These are phyloP conservation scores for Seriola rivoliana DNA, from an alignment of 2,113 vertebrate genomes.

Conservation along the genomic window DNA sequence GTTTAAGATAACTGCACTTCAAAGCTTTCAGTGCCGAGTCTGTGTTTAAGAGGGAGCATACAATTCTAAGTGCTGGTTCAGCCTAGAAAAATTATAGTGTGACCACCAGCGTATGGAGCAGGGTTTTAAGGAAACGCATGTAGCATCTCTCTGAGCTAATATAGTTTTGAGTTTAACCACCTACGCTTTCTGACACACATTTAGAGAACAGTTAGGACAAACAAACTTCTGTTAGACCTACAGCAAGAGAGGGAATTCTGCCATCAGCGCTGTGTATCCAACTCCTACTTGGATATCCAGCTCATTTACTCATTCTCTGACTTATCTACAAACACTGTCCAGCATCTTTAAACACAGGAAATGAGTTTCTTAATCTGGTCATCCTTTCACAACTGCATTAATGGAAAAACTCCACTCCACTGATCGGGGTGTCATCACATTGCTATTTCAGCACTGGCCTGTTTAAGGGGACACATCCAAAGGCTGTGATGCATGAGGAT, in stretches of 20 bases:
- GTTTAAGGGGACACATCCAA: slow-evolving; percentile 6
- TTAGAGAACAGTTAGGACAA: not conserved
- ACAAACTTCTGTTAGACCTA: slow-evolving; percentile 15
- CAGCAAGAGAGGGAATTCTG: slow-evolving; percentile 16
- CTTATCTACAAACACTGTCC: slow-evolving; percentile 59
- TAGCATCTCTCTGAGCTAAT: slow-evolving; percentile 3
- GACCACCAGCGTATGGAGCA: slow-evolving; percentile 21
- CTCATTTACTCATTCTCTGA: slow-evolving; percentile 36
- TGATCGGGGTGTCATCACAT: slow-evolving; percentile 48
- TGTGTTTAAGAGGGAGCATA: slow-evolving; percentile 34
- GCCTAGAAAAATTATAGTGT: slow-evolving; percentile 12
- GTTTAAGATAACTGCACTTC: slow-evolving; percentile 43
- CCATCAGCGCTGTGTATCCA: not conserved
- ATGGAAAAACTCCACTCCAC: slow-evolving; percentile 7
- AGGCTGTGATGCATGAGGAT: not conserved
- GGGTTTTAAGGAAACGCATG: not conserved
- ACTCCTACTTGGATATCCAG: slow-evolving; percentile 17
- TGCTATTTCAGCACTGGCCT: slow-evolving; percentile 46
- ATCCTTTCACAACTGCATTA: slow-evolving; percentile 50
- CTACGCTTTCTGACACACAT: slow-evolving; percentile 12
- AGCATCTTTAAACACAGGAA: slow-evolving; percentile 72
- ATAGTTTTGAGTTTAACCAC: slow-evolving; percentile 10
- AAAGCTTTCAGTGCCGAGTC: not conserved
- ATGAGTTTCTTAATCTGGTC: slow-evolving; percentile 54
- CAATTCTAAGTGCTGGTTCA: slow-evolving; percentile 21